Base-by-base conservation (phyloP, 1,140 invertebrate genomes). In the Aphidius gifuensis region DNA sequence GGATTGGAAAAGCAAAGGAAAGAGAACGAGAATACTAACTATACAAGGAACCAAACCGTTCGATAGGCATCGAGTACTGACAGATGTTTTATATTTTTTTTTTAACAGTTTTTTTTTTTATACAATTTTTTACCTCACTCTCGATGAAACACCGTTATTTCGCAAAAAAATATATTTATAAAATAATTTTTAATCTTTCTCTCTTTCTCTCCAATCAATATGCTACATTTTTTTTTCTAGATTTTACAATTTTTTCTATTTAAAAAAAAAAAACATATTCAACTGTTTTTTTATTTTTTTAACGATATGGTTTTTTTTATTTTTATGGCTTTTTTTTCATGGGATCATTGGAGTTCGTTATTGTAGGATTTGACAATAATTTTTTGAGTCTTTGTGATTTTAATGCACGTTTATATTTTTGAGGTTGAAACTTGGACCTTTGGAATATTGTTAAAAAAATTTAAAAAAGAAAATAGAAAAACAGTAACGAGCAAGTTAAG, bases 61-160 rank as follows among this genome's bases (percentile, higher is more conserved):
- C 64, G 66, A 68, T 65, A 65, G 64, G 64, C 61, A 68, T 68
- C 66, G 66, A 65, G 61, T 62, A 61, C 64, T 62, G 64, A 68
- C 67, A 68, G 67, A 68, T 68, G 67, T 68, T 67, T 67, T 58
- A 57, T 48, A 67, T 66, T 66, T 66, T 66, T 64, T 64, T 70
- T 68, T 68, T 32, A 32, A 32, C 23, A 32, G 23, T 32, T 32
- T 32, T 32, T 32, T 16, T 32, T 4, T 3, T 32, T 32, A 32
- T 32, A 32, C 23, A 32, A 32, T 32, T 32, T 64, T 72, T 58
- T 57, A 70, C 69, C 62, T 70, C 58, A 61, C 55, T 64, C 23
- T 32, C 59, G 39, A 64, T 55, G 50, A 57, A 62, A 62, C 66
- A 57, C 66, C 66, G 66, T 67, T 67, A 67, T 62, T 67, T 67